Base-by-base conservation (phyloP, 2,113 vertebrate species). In the Ivindomyrus marchei region DNA sequence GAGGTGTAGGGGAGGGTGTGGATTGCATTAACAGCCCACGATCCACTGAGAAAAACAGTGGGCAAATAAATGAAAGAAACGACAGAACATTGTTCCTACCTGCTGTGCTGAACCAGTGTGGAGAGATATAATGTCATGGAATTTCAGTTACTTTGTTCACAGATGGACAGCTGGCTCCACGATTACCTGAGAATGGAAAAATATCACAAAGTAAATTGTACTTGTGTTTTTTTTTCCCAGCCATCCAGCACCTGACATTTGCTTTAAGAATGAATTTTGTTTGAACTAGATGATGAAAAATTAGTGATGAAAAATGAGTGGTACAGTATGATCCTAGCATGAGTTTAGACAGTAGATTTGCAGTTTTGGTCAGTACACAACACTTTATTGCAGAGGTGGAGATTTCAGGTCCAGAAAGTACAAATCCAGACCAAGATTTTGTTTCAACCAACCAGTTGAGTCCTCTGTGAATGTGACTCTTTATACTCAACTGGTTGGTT, bases 21-120 rank as follows among this genome's bases (percentile, higher is more conserved):
- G 89, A 94, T 92, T 92, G 91, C 87, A 89, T 90, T 93, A 93
- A 90, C 70, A 87, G 62, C 66, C 85, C 88, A 56, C 89, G 62
- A 90, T 91, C 90, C 90, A 89, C 70, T 11, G 70, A 88, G 91
- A 85, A 86, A 93, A 93, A 91, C 91, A 92, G 90, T 91, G 91
- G 89, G 91, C 92, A 52, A 88, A 86, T 90, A 92, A 93, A 93
- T 93, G 92, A 93, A 92, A 89, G 92, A 89, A 92, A 93, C 92
- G 8, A n/a, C 74, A 93, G 90, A 89, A 53, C 92, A 90, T 92
- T 89, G 89, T 90, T 92, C 91, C 62, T 84, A 92, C 91, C 93
- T 93, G 91, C 93, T 91, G 90, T 45, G 83, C 80, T 45, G 70
- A 46, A 80, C 31, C 19, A 42, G 39, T 42, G 56, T 66, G 46